Evolutionary conservation across 2,888 invertebrate genomes (phyloP).

Genomic region (Globia sparganii): DNA sequence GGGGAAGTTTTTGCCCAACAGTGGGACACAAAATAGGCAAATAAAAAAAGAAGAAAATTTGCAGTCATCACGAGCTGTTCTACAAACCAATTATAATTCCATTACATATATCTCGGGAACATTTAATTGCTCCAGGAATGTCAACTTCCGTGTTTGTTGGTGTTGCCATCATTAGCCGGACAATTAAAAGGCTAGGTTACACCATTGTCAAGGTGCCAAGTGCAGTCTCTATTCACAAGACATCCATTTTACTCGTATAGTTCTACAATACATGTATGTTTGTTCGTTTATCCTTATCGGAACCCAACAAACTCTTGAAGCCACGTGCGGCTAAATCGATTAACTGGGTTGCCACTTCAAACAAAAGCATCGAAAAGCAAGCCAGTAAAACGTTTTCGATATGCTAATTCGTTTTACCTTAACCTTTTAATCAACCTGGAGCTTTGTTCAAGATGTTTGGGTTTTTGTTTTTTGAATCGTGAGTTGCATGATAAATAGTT

Average conservation of each 20-base stretch:
- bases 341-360: constrained; percentile 61
- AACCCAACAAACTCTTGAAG: constrained; percentile 58
- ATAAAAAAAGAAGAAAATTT: too few relatives aligned
- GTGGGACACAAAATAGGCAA: too few relatives aligned
- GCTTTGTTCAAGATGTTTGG: constrained; percentile 3
- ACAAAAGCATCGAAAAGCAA: constrained; percentile 57
- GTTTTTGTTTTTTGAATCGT: neutral
- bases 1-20: too few relatives aligned
- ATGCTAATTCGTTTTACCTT: constrained; percentile 57
- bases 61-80: constrained; percentile 17
- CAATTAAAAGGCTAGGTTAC: constrained; percentile 59
- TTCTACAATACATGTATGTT: constrained; percentile 25
- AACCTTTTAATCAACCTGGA: constrained; percentile 46
- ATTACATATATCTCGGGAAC: constrained; percentile 40
- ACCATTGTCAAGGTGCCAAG: constrained; percentile 51
- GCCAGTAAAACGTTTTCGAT: constrained; percentile 49
- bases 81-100: constrained; percentile 39
- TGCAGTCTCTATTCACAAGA: constrained; percentile 28
- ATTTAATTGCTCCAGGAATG: constrained; percentile 60
- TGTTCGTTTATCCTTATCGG: constrained; percentile 53
- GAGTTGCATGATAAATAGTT: constrained; percentile 25
- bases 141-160: constrained; percentile 62
- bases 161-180: constrained; percentile 45
- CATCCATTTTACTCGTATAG: constrained; percentile 39
- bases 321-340: constrained; percentile 64